Evolutionary conservation across 2,888 invertebrate species (phyloP).

Genomic region (Lithophane leautieri): DNA sequence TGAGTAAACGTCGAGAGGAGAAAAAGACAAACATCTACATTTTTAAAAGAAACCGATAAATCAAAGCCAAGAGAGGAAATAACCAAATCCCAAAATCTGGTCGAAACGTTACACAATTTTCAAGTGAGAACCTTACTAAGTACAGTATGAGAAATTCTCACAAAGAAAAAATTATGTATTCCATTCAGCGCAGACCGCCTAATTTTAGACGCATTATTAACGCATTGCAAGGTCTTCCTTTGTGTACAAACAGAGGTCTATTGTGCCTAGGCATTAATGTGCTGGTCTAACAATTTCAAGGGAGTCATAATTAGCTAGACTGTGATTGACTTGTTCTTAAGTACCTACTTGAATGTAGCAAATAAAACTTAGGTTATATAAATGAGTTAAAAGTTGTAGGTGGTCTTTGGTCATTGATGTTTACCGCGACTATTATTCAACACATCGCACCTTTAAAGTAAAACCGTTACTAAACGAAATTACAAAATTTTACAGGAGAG

Average conservation of each 20-base stretch:
- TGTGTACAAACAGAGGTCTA: slow-evolving; percentile 70
- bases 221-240: slow-evolving; percentile 83
- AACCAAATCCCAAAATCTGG: neutral
- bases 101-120: slow-evolving; percentile 23
- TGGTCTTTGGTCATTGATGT: neutral
- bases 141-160: slow-evolving; percentile 65
- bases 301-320: slow-evolving; percentile 72
- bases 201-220: slow-evolving; percentile 82
- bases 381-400: too few species aligned
- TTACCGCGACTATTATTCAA: neutral
- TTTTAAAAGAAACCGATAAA: neutral
- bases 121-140: slow-evolving; percentile 11
- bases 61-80: neutral
- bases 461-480: too few species aligned
- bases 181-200: slow-evolving; percentile 74
- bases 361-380: neutral
- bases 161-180: slow-evolving; percentile 79
- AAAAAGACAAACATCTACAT: neutral
- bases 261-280: slow-evolving; percentile 74
- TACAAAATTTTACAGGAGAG: too few species aligned
- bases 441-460: too few species aligned
- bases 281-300: slow-evolving; percentile 71
- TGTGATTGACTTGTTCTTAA: slow-evolving; percentile 41
- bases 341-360: slow-evolving; percentile 20
- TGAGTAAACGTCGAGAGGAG: neutral